Base-by-base conservation (phyloP, 2,888 invertebrate genomes). In the Eupithecia insigniata region DNA sequence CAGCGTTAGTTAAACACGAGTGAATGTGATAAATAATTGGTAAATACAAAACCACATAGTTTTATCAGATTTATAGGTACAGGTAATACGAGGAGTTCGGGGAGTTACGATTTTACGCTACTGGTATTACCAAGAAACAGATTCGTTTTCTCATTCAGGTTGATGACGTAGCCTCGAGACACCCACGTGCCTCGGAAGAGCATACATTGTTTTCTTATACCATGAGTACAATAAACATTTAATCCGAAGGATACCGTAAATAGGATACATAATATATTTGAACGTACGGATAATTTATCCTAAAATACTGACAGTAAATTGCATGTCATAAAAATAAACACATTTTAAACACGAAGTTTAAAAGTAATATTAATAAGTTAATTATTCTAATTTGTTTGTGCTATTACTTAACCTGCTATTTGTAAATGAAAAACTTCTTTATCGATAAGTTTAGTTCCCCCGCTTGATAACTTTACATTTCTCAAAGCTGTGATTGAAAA, bases 291-390 rank as follows among this genome's bases (percentile, higher is more conserved):
- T 60, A 58, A 58, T 69, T 69, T 71, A 71, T 28, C 65, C 71
- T 74, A 74, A 74, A 74, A 74, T 74, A 71, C 74, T 74, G 74
- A 72, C 69, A 66, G 60, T 71, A 70, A 58, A 61, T 67, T 67
- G 69, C 51, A 36, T 64, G 69, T 69, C 61, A 65, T 69, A 69
- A 66, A 67, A 58, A 70, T 69, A 74, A 71, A 71, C 30, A 74
- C 69, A 71, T 71, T 73, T 73, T 70, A 73, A 68, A 70, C 73
- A 28, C n/a, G 51, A 60, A 32, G 64, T 71, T 71, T 71, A 71
- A 71, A 74, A 71, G 74, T 66, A 58, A 73, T 67, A 71, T 69
- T 69, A 55, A 66, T 66, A 43, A 66, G 18, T 66, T 62, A 62
- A 34, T 62, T 22, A 62, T 32, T n/a, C 51, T 69, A 71, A 65